phyloP scores from a whole-genome alignment of 1,140 invertebrate genomes.

The Eriosoma lanigerum region DNA sequence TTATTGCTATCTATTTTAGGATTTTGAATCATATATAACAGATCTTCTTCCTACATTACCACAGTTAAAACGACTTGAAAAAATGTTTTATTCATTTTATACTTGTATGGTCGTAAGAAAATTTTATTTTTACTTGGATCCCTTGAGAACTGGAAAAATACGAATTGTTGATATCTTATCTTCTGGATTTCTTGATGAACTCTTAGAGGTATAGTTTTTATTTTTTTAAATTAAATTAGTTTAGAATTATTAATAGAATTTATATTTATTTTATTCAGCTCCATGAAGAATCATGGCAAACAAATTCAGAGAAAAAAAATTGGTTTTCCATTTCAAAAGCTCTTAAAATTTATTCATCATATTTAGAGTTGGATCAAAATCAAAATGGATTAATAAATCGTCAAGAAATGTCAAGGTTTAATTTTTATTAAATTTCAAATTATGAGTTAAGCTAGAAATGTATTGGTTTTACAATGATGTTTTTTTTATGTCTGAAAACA shows the following conservation, averaged over 20 bases:
- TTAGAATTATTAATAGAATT: background rate
- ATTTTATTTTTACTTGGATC: conserved; percentile 94
- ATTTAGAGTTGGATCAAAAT: conserved; percentile 89
- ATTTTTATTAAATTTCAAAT: no score
- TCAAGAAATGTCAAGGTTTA: conserved; percentile 81
- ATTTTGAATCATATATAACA: conserved; percentile 92
- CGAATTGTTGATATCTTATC: conserved; percentile 88
- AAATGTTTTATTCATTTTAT: conserved; percentile 94
- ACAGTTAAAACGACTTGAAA: conserved; percentile 85
- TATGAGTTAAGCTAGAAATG: no score
- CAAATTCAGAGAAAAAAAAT: conserved; percentile 83
- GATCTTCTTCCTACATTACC: conserved; percentile 89
- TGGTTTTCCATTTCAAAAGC: conserved; percentile 94
- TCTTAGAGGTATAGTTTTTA: conserved; percentile 70
- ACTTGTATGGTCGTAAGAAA: conserved; percentile 93
- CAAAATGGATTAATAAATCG: conserved; percentile 95
- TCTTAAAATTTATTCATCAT: conserved; percentile 87
- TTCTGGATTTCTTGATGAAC: conserved; percentile 88
- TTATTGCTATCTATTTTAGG: conserved; percentile 65
- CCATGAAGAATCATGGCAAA: conserved; percentile 79
- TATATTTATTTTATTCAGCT: conserved; percentile 61
- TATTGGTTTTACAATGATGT: no score
- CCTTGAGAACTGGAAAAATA: conserved; percentile 80
- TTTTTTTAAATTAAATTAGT: background rate
- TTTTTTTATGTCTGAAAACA: no score